phyloP scores from a whole-genome alignment of 2,113 vertebrate species.

The Galeopterus variegatus region DNA sequence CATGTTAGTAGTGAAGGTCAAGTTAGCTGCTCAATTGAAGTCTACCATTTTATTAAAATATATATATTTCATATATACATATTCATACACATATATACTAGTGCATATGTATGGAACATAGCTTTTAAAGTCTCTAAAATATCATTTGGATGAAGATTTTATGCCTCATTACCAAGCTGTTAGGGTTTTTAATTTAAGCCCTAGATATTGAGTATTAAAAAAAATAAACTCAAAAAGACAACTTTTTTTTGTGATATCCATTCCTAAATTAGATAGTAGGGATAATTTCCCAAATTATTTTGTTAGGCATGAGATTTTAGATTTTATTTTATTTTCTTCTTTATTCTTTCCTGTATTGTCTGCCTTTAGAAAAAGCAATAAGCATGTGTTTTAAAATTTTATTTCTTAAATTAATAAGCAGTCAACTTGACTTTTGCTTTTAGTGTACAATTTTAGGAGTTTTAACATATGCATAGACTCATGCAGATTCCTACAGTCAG shows the following conservation, averaged over 20 bases:
- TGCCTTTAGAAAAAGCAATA: not conserved
- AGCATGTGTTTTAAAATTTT: not conserved
- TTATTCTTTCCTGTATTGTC: not conserved
- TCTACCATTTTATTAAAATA: not conserved
- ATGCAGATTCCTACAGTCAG: accelerated
- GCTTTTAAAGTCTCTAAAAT: not conserved
- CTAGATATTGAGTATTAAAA: not conserved
- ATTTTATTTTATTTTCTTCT: conserved; percentile 26
- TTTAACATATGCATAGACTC: not conserved
- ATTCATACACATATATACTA: not conserved
- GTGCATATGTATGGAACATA: not conserved
- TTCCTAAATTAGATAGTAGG: not conserved
- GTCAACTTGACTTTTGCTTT: not conserved
- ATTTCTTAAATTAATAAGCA: not conserved
- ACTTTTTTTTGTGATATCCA: not conserved
- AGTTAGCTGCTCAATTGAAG: not conserved
- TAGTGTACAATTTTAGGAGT: not conserved
- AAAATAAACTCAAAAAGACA: not conserved
- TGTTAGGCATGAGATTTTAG: not conserved
- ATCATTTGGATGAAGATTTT: not conserved
- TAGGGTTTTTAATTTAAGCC: conserved; percentile 1
- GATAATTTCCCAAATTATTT: not conserved
- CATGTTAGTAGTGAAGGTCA: not conserved
- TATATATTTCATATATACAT: not conserved
- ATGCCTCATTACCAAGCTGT: not conserved